phyloP scores from a whole-genome alignment of 2,888 invertebrate species.

The Eristalis arbustorum region DNA sequence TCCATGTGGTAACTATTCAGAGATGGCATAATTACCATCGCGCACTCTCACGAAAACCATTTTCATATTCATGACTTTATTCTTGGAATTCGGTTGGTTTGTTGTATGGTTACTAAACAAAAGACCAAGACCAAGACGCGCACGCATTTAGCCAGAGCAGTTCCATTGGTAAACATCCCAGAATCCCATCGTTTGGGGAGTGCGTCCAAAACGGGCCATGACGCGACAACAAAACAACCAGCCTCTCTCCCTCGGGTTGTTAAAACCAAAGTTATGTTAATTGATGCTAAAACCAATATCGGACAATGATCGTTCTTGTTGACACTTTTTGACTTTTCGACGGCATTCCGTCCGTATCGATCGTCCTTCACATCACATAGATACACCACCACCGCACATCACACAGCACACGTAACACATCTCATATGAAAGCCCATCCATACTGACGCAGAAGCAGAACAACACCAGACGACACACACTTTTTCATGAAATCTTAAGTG shows the following conservation, averaged over 20 bases:
- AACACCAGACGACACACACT: constrained; percentile 17
- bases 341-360: background rate
- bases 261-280: constrained; percentile 70
- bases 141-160: constrained; percentile 39
- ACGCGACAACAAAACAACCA: constrained; percentile 49
- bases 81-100: constrained; percentile 47
- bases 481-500: constrained; percentile 24
- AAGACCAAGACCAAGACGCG: constrained; percentile 30
- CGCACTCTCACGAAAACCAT: constrained; percentile 52
- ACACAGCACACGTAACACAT: background rate
- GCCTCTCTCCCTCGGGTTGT: constrained; percentile 55
- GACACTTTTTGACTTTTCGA: constrained; percentile 53
- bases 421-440: background rate
- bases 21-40: constrained; percentile 64
- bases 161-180: constrained; percentile 56
- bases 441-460: constrained; percentile 12
- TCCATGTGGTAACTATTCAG: constrained; percentile 69
- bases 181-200: constrained; percentile 8
- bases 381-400: background rate
- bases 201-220: constrained; percentile 27
- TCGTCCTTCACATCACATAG: constrained; percentile 53
- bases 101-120: constrained; percentile 65
- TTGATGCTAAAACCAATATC: constrained; percentile 68
- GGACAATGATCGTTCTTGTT: constrained; percentile 62
- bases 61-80: constrained; percentile 68